Conservation (phyloP, 1,140 invertebrate species). For the Aphelenchoides besseyi region DNA sequence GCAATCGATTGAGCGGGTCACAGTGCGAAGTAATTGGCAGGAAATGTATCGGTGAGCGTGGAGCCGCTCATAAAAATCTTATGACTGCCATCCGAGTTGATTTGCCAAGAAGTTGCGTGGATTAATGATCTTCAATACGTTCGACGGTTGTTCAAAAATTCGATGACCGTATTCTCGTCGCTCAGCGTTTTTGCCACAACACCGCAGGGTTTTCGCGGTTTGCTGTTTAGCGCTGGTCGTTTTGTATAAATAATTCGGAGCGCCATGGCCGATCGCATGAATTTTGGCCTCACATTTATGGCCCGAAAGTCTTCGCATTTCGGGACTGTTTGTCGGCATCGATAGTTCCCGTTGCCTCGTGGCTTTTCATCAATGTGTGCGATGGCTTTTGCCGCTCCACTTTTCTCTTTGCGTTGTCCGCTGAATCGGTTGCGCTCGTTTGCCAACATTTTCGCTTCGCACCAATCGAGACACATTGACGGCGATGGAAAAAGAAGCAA, state of each 20-base stretch:
- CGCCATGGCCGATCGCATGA: neutral
- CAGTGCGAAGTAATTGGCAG: neutral
- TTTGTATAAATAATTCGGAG: slow-evolving; percentile 6
- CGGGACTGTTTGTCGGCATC: neutral
- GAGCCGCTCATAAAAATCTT: neutral
- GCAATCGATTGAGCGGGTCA: neutral
- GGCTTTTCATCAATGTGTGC: neutral
- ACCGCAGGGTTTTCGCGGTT: neutral
- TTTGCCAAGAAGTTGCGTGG: neutral
- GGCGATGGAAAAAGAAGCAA: neutral
- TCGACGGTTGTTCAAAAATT: no score
- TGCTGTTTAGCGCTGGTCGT: neutral
- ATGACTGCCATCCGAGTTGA: neutral
- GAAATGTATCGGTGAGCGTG: neutral
- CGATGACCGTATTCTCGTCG: no score
- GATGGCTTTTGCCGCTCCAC: neutral
- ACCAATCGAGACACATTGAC: neutral
- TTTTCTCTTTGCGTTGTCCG: neutral
- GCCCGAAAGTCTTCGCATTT: neutral
- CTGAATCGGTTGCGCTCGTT: slow-evolving; percentile 1
- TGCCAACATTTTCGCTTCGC: neutral
- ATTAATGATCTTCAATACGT: no score
- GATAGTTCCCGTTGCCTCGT: neutral
- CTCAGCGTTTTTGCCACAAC: no score
- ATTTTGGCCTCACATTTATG: neutral